These are phyloP conservation scores for Chlorops oryzae DNA, from an alignment of 1,140 invertebrate genomes.

Conservation along the genomic window DNA sequence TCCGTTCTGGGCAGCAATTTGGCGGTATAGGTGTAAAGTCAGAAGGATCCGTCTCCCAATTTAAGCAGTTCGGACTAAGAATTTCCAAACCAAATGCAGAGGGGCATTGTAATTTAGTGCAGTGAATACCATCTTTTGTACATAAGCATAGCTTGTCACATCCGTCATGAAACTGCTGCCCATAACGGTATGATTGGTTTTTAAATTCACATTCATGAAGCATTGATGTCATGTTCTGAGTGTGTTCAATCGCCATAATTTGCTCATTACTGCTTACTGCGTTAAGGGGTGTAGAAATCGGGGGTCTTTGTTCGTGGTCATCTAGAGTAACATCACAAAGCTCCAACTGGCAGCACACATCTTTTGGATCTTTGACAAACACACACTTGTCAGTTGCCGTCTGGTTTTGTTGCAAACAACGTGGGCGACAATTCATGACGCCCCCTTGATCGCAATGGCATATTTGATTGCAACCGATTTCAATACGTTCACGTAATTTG, in stretches of 20 bases:
- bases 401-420: slow-evolving; percentile 41
- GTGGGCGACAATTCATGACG: slow-evolving; percentile 37
- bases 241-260: too few relatives aligned
- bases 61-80: slow-evolving; percentile 72
- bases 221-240: slow-evolving; percentile 19
- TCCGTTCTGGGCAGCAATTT: slow-evolving; percentile 73
- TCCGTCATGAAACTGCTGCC: slow-evolving; percentile 70
- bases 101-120: slow-evolving; percentile 73
- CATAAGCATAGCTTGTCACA: slow-evolving; percentile 67
- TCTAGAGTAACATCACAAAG: slow-evolving; percentile 73
- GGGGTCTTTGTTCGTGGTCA: slow-evolving; percentile 57
- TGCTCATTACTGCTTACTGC: slow-evolving; percentile 25
- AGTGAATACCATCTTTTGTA: slow-evolving; percentile 59
- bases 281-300: slow-evolving; percentile 22
- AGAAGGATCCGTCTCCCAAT: slow-evolving; percentile 73
- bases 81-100: slow-evolving; percentile 75
- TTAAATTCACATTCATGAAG: slow-evolving; percentile 32
- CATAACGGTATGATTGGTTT: slow-evolving; percentile 30
- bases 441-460: slow-evolving; percentile 72
- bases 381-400: slow-evolving; percentile 60
- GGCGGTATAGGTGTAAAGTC: slow-evolving; percentile 66
- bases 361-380: slow-evolving; percentile 65
- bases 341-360: slow-evolving; percentile 76
- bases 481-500: slow-evolving; percentile 62
- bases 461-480: slow-evolving; percentile 70